Base-by-base conservation (phyloP, 92 coral and sea anemone genomes). In the Epizoanthus stellaris region DNA sequence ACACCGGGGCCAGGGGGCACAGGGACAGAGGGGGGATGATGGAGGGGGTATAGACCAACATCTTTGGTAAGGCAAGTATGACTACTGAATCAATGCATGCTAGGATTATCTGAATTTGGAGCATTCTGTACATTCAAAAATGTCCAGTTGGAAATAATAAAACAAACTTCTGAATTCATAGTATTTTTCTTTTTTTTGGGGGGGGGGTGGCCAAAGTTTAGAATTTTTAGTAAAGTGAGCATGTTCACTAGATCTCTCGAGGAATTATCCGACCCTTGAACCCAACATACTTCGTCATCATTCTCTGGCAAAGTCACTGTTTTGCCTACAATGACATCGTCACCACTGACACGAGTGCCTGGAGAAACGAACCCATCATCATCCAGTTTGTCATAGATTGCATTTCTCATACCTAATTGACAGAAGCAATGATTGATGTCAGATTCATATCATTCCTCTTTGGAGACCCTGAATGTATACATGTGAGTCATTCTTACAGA, bases 331-430 rank as follows among this genome's bases (percentile, higher is more conserved):
- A 96, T 93, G 85, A 96, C 99, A 76, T 96, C 99, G 90, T 96
- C 99, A 58, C 99, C 99, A 80, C 99, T 96, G 17, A 96, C 99
- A 43, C 99, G 95, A 58, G 89, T 96, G 43, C 99, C 99, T 19
- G 99, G 99, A 14, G 99, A 94, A 57, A 96, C 88, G 43, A 96
- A 98, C 16, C 99, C 99, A 60, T 96, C 99, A 72, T 96, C 99
- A 75, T 96, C 99, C 76, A 96, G 91, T 75, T 96, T 96, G 81
- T 96, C 99, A 76, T 96, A 96, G 47, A 89, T 91, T 43, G 99
- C 99, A 91, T 96, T 94, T 64, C 99, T 92, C 99, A 96, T 96
- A 77, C 99, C 99, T 96, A 60, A 16, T 85, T 58, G 42, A 16
- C 3, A 76, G 54, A 69, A 13, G 17, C 23, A 42, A 30, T 45